phyloP scores from a whole-genome alignment of 1,140 invertebrate genomes.

The Kradibia gibbosae region DNA sequence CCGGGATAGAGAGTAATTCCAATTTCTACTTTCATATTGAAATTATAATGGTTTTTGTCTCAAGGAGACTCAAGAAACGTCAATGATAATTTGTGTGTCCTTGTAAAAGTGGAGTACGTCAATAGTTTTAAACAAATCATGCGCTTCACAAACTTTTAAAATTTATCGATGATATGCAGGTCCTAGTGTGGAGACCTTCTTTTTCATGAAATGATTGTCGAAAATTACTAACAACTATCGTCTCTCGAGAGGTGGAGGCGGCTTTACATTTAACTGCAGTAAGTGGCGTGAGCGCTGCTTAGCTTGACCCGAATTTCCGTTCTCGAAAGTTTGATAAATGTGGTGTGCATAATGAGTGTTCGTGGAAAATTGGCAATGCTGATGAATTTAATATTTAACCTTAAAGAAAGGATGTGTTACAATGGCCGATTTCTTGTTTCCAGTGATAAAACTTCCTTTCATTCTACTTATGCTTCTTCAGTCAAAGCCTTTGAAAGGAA shows the following conservation, averaged over 20 bases:
- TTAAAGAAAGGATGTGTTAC: neutral
- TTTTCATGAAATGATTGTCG: too few species aligned
- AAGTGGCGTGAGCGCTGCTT: neutral
- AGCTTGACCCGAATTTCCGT: neutral
- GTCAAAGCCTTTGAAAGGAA: neutral
- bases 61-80: too few species aligned
- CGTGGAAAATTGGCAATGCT: neutral
- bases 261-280: neutral
- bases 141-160: too few species aligned
- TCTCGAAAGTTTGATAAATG: neutral
- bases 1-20: too few species aligned
- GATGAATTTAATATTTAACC: neutral
- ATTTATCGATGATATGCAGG: too few species aligned
- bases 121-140: too few species aligned
- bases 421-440: neutral
- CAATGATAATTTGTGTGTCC: too few species aligned
- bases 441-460: neutral
- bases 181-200: too few species aligned
- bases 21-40: too few species aligned
- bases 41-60: too few species aligned
- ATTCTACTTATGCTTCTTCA: neutral
- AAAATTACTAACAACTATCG: too few species aligned
- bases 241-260: neutral
- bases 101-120: too few species aligned
- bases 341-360: neutral